Conservation (phyloP, 2,888 invertebrate genomes). For the Eueremaeus valkanovi region DNA sequence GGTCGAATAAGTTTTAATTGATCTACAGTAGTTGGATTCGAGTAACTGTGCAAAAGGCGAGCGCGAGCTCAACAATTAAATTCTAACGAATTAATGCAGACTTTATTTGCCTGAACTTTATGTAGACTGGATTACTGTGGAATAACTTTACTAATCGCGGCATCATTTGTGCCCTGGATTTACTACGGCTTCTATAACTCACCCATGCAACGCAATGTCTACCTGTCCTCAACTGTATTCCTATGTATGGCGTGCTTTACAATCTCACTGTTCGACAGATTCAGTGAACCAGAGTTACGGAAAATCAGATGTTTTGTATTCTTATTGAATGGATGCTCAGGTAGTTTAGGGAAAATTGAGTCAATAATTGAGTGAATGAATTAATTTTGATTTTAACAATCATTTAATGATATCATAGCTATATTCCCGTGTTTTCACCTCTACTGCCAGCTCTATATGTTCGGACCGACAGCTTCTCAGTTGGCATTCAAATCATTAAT, state of each 20-base stretch:
- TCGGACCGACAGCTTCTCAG: not conserved
- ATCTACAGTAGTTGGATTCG: too few relatives aligned
- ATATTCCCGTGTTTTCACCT: conserved; percentile 14
- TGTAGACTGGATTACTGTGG: conserved; percentile 92
- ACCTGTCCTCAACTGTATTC: not conserved
- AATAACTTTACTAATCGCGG: conserved; percentile 95
- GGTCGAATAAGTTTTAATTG: too few relatives aligned
- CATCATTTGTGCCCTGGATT: conserved; percentile 98
- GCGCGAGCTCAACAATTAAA: too few relatives aligned
- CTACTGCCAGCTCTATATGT: conserved; percentile 1
- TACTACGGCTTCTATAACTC: conserved; percentile 87
- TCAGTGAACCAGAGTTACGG: not conserved
- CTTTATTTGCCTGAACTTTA: conserved; percentile 40
- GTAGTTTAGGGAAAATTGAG: not conserved
- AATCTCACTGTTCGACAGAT: conserved; percentile 4
- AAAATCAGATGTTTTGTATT: not conserved
- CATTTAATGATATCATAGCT: conserved; percentile 3
- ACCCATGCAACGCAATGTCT: not conserved
- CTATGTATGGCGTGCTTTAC: not conserved
- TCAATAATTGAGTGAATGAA: not conserved
- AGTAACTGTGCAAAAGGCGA: too few relatives aligned
- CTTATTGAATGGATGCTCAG: not conserved
- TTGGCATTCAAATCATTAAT: conserved; percentile 52
- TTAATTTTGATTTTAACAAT: not conserved
- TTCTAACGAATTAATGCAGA: too few relatives aligned